Base-by-base conservation (phyloP, 2,797 vertebrate genomes). In the Sciurus vulgaris region DNA sequence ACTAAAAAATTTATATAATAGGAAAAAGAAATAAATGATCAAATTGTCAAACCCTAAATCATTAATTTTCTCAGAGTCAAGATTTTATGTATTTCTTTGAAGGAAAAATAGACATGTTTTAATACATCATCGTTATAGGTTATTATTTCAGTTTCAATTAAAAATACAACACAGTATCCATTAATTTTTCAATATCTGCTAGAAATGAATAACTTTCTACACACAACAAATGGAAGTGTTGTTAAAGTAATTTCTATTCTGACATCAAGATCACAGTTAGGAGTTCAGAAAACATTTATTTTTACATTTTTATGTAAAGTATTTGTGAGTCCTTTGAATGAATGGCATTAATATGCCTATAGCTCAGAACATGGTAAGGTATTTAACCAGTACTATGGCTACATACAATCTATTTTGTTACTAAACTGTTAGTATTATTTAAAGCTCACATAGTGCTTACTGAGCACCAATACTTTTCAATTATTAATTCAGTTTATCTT, bases 51-150 rank as follows among this genome's bases (percentile, higher is more conserved):
- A 79, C 76, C 28, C 41, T 24, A 79, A 91, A 76, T 33, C 28
- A 79, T 61, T 95, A 76, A 92, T 85, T 94, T 96, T 79, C 28
- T 74, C n/a, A 54, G 65, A 82, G 61, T 93, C 33, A 87, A 76
- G 28, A 59, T 28, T 86, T 84, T 69, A 54, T 82, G 41, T 67
- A 67, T 35, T 56, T 91, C 56, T 86, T 86, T 93, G n/a, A 91
- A 95, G 89, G 79, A 86, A 33, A 93, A 67, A 81, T 17, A 79
- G 8, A 44, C 51, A 81, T 67, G n/a, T 65, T 92, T 95, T 89
- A 88, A 95, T 90, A 86, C 74, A 33, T 82, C 63, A 89, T 22
- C 83, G 20, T 79, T 70, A 61, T 28, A 93, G 72, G 89, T 84
- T 70, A 81, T 76, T 86, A 56, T 74, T 86, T 95, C 35, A 70